phyloP scores from a whole-genome alignment of 2,797 vertebrate species.

The Acanthornis magna region DNA sequence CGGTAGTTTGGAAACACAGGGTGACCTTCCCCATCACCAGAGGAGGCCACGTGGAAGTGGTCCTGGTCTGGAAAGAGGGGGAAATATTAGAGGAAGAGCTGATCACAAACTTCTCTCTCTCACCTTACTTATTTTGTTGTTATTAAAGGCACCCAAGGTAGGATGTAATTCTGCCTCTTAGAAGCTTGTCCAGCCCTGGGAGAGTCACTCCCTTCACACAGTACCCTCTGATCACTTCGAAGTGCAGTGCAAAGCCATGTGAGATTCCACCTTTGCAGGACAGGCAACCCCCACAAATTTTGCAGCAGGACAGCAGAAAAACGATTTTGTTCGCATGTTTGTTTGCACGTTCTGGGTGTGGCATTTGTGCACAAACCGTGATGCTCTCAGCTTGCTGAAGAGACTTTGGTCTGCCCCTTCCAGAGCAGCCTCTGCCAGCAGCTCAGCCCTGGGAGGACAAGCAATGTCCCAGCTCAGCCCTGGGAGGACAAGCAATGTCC shows the following conservation, averaged over 20 bases:
- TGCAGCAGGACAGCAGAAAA: not conserved
- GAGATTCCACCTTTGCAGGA: not conserved
- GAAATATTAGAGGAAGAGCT: not conserved
- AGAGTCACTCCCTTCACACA: accelerated
- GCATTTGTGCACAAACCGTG: not conserved
- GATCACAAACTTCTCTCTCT: not conserved
- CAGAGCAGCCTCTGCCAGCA: not conserved
- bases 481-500: accelerated
- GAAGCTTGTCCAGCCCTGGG: not conserved
- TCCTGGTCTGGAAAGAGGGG: not conserved
- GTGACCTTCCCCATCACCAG: not conserved
- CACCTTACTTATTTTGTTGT: not conserved
- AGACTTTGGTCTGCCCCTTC: not conserved
- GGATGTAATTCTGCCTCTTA: not conserved
- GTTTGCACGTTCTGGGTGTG: not conserved
- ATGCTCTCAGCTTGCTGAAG: not conserved
- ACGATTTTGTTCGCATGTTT: not conserved
- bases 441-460: not conserved
- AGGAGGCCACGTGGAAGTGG: accelerated
- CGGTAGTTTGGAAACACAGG: not conserved
- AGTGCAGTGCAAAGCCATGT: not conserved
- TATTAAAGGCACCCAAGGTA: not conserved
- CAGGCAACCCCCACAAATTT: not conserved
- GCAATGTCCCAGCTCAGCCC: accelerated
- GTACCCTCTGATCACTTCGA: not conserved